Base-by-base conservation (phyloP, 2,797 vertebrate genomes). In the Falco berigora region DNA sequence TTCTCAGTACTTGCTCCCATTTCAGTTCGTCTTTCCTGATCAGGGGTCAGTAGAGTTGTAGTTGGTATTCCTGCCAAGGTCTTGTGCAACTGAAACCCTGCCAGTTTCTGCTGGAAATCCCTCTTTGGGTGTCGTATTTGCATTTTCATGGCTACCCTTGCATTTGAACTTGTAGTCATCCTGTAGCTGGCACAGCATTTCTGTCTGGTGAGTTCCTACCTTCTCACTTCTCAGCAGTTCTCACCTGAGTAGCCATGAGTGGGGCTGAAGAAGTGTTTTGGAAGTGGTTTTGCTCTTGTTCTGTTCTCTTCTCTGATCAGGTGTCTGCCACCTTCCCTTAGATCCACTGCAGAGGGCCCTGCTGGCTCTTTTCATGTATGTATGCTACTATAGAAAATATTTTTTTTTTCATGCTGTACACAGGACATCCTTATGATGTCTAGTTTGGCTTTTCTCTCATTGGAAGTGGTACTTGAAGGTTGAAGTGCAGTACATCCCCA, bases 21-120 rank as follows among this genome's bases (percentile, higher is more conserved):
- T 96, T 94, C 74, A 79, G 83, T 90, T 85, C 67, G 56, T 89
- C 83, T 93, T 90, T 71, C 52, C 62, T 84, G 77, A 85, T 47
- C 68, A n/a, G 47, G 52, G 71, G 49, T 95, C 52, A 32, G 59
- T 50, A 74, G 63, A 74, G 58, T 28, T 92, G 16, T 63, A 67
- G 86, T 24, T 92, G 74, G 21, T 61, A 64, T 89, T 88, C 71
- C 64, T 59, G 20, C 49, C 64, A 76, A 61, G 53, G 20, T 83
- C 64, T 59, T 83, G 63, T 85, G 78, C 72, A 88, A 24, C 42
- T 80, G 94, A 91, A 94, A 92, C 44, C 34, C 40, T 79, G 71
- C 56, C 49, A 76, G 44, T 66, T 91, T 89, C 74, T 92, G 74
- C 81, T 94, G 71, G 77, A 95, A 77, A 85, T 94, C 40, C 44